phyloP scores from a whole-genome alignment of 2,113 vertebrate species.

The Pandion haliaetus region DNA sequence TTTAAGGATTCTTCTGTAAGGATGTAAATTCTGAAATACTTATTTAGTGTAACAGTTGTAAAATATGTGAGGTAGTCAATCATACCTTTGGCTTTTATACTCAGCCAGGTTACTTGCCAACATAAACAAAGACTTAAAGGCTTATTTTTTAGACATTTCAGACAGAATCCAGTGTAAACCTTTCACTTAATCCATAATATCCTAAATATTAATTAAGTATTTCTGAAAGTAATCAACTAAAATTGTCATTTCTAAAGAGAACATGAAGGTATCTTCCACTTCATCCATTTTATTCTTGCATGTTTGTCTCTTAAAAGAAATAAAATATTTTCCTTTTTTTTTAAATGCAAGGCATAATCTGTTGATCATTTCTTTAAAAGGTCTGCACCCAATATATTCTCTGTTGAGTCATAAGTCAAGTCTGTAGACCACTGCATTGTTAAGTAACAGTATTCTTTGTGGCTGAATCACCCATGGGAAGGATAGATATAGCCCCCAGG shows the following conservation, averaged over 20 bases:
- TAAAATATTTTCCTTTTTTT: background rate
- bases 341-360: background rate
- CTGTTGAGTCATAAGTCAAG: background rate
- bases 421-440: background rate
- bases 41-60: slow-evolving; percentile 40
- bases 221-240: background rate
- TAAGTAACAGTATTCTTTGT: background rate
- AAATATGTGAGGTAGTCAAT: slow-evolving; percentile 45
- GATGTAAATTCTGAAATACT: slow-evolving; percentile 35
- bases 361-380: background rate
- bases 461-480: background rate
- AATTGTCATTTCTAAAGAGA: background rate
- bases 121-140: slow-evolving; percentile 47
- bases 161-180: slow-evolving; percentile 19
- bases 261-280: background rate
- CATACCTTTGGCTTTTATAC: slow-evolving; percentile 39
- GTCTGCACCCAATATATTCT: background rate
- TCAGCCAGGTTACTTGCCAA: slow-evolving; percentile 33
- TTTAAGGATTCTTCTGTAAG: slow-evolving; percentile 35
- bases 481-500: background rate
- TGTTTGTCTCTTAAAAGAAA: background rate
- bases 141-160: slow-evolving; percentile 38
- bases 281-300: background rate
- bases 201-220: background rate
- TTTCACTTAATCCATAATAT: slow-evolving; percentile 19